phyloP scores from a whole-genome alignment of 2,888 invertebrate genomes.

The Maniola hyperantus region DNA sequence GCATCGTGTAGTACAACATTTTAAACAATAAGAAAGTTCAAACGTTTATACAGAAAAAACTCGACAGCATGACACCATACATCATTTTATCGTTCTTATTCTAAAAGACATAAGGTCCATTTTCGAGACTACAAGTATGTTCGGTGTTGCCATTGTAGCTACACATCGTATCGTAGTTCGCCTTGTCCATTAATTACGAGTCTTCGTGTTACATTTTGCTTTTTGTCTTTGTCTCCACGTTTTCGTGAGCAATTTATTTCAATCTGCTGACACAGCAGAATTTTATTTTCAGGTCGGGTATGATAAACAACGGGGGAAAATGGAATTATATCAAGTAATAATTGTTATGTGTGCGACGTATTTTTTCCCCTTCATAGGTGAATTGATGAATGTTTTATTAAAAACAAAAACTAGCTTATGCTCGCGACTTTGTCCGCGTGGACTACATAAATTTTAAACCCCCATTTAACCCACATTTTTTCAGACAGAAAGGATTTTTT shows the following conservation, averaged over 20 bases:
- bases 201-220: constrained; percentile 61
- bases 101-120: background rate
- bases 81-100: constrained; percentile 5
- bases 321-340: background rate
- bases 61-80: constrained; percentile 3
- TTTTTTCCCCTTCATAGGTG: background rate
- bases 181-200: constrained; percentile 64
- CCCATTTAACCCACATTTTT: too few species aligned
- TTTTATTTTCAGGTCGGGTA: constrained; percentile 64
- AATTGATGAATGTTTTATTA: too few species aligned
- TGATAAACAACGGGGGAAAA: constrained; percentile 37
- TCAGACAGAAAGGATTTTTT: too few species aligned
- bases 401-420: too few species aligned
- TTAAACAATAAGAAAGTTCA: constrained; percentile 14
- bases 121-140: background rate
- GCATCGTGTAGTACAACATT: constrained; percentile 6
- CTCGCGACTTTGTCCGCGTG: too few species aligned
- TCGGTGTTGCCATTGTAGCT: constrained; percentile 11
- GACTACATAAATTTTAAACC: too few species aligned
- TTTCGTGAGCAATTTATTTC: constrained; percentile 68
- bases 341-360: constrained; percentile 4
- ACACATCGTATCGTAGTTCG: constrained; percentile 31
- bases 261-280: constrained; percentile 56
- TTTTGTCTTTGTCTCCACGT: constrained; percentile 51
- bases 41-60: constrained; percentile 17